Percentiles rank a stretch among this genome's conserved stretches.
phyloP scores from a whole-genome alignment of 2,888 invertebrate species.

The Trichogramma dendrolimi region DNA sequence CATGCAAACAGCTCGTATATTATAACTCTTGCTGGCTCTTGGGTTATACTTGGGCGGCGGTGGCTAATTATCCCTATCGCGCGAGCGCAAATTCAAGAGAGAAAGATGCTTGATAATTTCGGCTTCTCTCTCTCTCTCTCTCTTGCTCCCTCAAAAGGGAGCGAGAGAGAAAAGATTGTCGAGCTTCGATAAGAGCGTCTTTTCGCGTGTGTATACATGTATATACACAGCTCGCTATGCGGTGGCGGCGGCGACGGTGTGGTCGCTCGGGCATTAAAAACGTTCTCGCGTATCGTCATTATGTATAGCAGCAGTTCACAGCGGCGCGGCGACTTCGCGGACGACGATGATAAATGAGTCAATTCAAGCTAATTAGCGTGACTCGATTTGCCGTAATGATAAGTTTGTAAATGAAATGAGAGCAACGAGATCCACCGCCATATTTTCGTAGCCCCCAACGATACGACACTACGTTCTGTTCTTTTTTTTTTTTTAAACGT shows the following conservation, averaged over 20 bases:
- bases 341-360: constrained; percentile 30
- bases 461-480: no score
- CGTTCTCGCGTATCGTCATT: constrained; percentile 26
- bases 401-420: constrained; percentile 13
- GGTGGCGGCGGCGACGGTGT: constrained; percentile 3
- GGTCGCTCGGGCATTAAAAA: not conserved
- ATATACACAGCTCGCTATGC: constrained; percentile 3
- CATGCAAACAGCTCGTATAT: no score
- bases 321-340: not conserved
- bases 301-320: not conserved
- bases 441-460: no score
- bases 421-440: no score
- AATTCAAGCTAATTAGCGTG: constrained; percentile 30
- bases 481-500: no score
- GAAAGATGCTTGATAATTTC: constrained; percentile 19
- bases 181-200: constrained; percentile 23
- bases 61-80: constrained; percentile 44
- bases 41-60: constrained; percentile 25
- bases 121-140: constrained; percentile 4
- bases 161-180: constrained; percentile 21
- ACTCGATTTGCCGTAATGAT: constrained; percentile 27
- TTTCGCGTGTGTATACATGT: constrained; percentile 21
- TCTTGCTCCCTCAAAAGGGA: constrained; percentile 1
- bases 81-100: constrained; percentile 23
- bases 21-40: no score